Evolutionary conservation across 2,888 invertebrate species (phyloP), one percentile per base, ranked within the genome.

Genomic region (Trichacis sp.): DNA sequence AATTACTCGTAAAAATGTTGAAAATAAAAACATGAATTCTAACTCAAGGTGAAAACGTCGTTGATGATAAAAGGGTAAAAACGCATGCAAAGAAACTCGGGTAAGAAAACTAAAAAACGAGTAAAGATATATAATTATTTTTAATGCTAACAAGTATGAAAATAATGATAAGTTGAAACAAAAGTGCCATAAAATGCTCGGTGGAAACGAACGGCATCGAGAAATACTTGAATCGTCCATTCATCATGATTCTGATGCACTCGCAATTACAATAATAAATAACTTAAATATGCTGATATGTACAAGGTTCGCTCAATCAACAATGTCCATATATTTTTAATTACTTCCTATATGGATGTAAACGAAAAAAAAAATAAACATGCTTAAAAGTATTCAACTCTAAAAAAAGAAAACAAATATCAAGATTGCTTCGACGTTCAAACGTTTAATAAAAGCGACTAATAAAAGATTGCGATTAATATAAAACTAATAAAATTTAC

Each of bases 241-340:
- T 24, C 8, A 24, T 36, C 36, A 4, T 36, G 12, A 29, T 6
- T 29, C 29, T 9, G 29, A 11, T 12, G 36, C 36, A 12, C 36
- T 36, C n/a, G 36, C 36, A n/a, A 36, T 36, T 42, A 42, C 8
- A 11, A 17, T 42, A 15, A 42, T 18, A 42, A 42, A 42, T 15
- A 42, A 42, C 15, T 18, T 42, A 17, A 17, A 42, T 42, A 45
- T 11, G 19, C 19, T 19, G 19, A 45, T 45, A 45, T 45, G 19
- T 45, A 45, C 45, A 45, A 19, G 19, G 15, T 19, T 45, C n/a
- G 36, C 36, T 36, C 36, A 36, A 36, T 36, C 36, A 36, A 36
- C n/a, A 36, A 36, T 36, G 36, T n/a, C 36, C 36, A 12, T 36
- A 36, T 36, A 9, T 3, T 12, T n/a, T 36, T 36, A 8, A 36